Percentiles rank a stretch among this genome's conserved stretches.
Evolutionary conservation across 2,888 invertebrate species (phyloP).

Genomic region (Oithona nana): DNA sequence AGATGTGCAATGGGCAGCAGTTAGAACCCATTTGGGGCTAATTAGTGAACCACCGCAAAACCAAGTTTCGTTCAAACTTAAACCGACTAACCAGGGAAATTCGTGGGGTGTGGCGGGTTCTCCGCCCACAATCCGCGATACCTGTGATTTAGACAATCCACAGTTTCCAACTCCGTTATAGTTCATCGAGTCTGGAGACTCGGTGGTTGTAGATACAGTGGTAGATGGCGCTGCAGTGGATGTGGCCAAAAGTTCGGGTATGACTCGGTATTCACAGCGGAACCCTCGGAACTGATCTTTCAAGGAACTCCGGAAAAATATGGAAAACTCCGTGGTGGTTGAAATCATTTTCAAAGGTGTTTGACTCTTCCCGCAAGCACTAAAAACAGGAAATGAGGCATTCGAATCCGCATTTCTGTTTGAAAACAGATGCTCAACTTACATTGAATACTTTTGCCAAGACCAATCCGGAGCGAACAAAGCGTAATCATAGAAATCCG

Average conservation of each 20-base stretch:
- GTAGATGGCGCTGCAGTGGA: neutral
- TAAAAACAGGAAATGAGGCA: too few relatives aligned
- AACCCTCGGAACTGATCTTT: neutral
- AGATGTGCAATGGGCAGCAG: conserved; percentile 2
- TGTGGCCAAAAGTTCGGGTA: neutral
- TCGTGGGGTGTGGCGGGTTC: neutral
- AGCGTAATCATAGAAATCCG: neutral
- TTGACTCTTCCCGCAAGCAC: neutral
- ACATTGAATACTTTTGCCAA: neutral
- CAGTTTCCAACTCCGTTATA: neutral
- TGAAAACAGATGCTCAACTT: too few relatives aligned
- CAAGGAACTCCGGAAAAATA: neutral
- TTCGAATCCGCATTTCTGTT: neutral
- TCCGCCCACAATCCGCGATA: conserved; percentile 2
- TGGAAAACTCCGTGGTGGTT: neutral
- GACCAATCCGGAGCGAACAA: neutral
- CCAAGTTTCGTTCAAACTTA: neutral
- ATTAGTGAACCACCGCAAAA: conserved; percentile 1
- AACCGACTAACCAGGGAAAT: conserved; percentile 2
- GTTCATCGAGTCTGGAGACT: too few relatives aligned
- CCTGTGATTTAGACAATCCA: neutral
- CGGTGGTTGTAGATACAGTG: too few relatives aligned
- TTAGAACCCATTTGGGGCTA: conserved; percentile 2
- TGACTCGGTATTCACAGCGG: neutral
- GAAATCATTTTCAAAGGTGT: neutral